phyloP scores from a whole-genome alignment of 2,888 invertebrate genomes.

The Volucella inanis region DNA sequence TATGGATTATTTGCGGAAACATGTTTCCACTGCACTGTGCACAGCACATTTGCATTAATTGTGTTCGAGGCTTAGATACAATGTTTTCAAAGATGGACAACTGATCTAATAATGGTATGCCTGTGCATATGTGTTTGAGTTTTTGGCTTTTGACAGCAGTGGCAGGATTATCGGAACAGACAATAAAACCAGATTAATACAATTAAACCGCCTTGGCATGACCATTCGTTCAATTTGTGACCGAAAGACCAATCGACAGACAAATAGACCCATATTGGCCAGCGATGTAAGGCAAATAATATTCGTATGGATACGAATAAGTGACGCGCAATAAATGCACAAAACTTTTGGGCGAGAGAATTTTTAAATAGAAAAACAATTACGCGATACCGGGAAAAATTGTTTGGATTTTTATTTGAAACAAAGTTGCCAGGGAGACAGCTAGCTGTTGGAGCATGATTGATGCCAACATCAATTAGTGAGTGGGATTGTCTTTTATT shows the following conservation, averaged over 20 bases:
- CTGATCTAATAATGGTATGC: neutral
- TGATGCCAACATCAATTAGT: neutral
- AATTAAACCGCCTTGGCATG: conserved; percentile 51
- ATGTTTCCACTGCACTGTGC: conserved; percentile 10
- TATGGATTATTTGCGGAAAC: conserved; percentile 45
- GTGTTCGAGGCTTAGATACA: conserved; percentile 17
- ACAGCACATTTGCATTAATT: neutral
- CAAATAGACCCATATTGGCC: conserved; percentile 3
- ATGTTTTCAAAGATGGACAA: neutral
- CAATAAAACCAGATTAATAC: conserved; percentile 61
- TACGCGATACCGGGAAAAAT: too few relatives aligned
- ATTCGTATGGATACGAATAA: conserved; percentile 24
- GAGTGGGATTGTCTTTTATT: conserved; percentile 76
- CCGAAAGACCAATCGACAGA: neutral
- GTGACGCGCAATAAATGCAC: conserved; percentile 35
- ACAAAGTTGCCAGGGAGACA: too few relatives aligned
- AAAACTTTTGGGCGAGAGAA: conserved; percentile 51
- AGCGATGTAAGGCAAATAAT: conserved; percentile 20
- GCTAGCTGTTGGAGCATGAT: too few relatives aligned
- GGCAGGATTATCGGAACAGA: neutral
- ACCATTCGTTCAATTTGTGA: neutral
- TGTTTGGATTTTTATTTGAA: too few relatives aligned
- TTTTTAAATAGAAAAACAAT: conserved; percentile 15
- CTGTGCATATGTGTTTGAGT: conserved; percentile 1
- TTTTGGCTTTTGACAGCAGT: neutral